Base-by-base conservation (phyloP, 2,888 invertebrate species). In the Campaea margaritaria region DNA sequence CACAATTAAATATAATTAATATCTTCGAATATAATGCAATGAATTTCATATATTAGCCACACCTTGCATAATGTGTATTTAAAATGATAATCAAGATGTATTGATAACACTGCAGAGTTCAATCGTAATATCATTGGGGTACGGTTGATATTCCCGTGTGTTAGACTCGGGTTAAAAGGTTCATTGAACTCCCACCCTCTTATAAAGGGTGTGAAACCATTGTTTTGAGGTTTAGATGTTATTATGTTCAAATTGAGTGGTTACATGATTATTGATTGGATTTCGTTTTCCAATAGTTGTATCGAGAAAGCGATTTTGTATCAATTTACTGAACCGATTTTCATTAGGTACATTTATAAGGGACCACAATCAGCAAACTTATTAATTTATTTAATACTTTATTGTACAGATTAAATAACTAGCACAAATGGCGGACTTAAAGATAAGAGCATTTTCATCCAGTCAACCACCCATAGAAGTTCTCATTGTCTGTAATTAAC, bases 131-230 rank as follows among this genome's bases (percentile, higher is more conserved):
- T 0, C 0, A 15, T 15, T 5, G 3, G 0, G 1, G 48, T 68
- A 75, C 39, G 45, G 69, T 51, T 46, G 41, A 38, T 56, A 57
- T 67, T 72, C 42, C 31, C 10, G 10, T 31, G 59, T 64, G 51
- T 48, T 13, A 16, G 4, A 14, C 15, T 52, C 51, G 52, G 58
- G 68, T 62, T 55, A 9, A 44, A 44, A 58, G 61, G 78, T 75
- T 82, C 82, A 71, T 49, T 77, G 81, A 82, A 78, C 85, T 73
- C 65, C 60, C 68, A 73, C 74, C 83, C 82, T 77, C 75, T 69
- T 63, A 46, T 27, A 51, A 63, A 71, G 85, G 84, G 82, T 80
- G 80, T 73, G 69, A 76, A 71, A 67, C 77, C 69, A 82, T 86
- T 86, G 84, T 86, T 83, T 79, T 70, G 74, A 62, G 64, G 77